phyloP scores from a whole-genome alignment of 2,888 invertebrate genomes.

The Ichneumoninae sp. region DNA sequence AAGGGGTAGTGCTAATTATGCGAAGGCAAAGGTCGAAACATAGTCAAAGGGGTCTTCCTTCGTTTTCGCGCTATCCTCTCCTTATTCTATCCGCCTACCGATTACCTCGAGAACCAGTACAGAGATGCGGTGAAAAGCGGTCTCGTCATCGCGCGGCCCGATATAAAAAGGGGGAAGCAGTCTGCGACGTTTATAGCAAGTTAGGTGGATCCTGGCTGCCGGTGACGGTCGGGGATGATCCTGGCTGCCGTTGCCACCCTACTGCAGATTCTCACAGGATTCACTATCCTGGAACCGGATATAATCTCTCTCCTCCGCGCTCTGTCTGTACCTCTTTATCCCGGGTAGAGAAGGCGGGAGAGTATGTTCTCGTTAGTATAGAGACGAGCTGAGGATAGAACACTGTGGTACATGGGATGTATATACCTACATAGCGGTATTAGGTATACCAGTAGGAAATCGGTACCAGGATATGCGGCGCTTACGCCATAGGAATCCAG shows the following conservation, averaged over 20 bases:
- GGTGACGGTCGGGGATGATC: constrained; percentile 57
- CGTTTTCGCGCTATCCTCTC: constrained; percentile 30
- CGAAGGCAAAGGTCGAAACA: constrained; percentile 66
- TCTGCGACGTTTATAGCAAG: constrained; percentile 34
- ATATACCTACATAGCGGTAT: constrained; percentile 13
- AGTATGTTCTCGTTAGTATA: constrained; percentile 26
- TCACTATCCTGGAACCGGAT: constrained; percentile 61
- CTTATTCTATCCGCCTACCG: constrained; percentile 4
- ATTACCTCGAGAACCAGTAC: constrained; percentile 21
- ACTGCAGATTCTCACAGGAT: constrained; percentile 56
- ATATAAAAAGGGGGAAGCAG: constrained; percentile 30
- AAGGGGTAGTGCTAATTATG: constrained; percentile 67
- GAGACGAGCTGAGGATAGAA: constrained; percentile 33
- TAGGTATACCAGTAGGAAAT: constrained; percentile 43
- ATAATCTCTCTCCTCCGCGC: constrained; percentile 61
- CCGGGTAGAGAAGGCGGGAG: constrained; percentile 29
- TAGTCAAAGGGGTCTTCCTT: constrained; percentile 62
- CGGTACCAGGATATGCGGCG: constrained; percentile 30
- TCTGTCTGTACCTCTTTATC: constrained; percentile 54
- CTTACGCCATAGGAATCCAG: constrained; percentile 58
- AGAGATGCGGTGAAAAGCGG: constrained; percentile 14
- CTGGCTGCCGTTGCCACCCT: constrained; percentile 34
- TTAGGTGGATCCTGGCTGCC: constrained; percentile 29
- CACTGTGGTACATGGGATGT: constrained; percentile 6
- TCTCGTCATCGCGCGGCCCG: constrained; percentile 33